phyloP scores from a whole-genome alignment of 2,797 vertebrate genomes.

The Acipenser ruthenus region DNA sequence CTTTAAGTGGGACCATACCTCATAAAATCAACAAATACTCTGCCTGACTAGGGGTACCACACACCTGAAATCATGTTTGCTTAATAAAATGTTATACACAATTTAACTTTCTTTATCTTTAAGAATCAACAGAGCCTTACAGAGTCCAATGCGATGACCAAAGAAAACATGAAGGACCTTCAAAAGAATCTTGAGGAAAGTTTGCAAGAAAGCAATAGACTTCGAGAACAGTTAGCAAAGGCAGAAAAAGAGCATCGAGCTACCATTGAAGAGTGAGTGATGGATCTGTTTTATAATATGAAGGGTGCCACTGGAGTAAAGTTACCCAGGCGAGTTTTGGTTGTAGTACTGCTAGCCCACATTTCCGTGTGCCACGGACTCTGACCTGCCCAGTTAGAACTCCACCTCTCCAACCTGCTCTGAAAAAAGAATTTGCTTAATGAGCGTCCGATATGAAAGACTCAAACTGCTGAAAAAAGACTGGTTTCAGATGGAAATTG shows the following conservation, averaged over 20 bases:
- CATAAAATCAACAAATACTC: no score
- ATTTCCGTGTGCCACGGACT: not conserved
- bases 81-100: no score
- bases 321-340: not conserved
- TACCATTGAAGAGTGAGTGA: conserved; percentile 85
- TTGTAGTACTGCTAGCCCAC: not conserved
- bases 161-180: conserved; percentile 58
- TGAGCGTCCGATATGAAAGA: no score
- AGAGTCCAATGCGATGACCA: conserved; percentile 55
- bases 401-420: no score
- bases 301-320: not conserved
- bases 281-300: not conserved
- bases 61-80: no score
- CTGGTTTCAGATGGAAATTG: no score
- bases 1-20: no score
- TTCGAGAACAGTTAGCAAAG: conserved; percentile 68
- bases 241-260: conserved; percentile 74
- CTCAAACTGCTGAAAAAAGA: no score
- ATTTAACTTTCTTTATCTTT: conserved; percentile 14
- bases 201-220: conserved; percentile 54
- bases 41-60: no score
- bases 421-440: no score
- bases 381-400: no score
- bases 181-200: conserved; percentile 58
- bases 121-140: conserved; percentile 62